These are phyloP conservation scores for Drymodes brunneopygia DNA, from an alignment of 2,113 vertebrate species.

Conservation along the genomic window DNA sequence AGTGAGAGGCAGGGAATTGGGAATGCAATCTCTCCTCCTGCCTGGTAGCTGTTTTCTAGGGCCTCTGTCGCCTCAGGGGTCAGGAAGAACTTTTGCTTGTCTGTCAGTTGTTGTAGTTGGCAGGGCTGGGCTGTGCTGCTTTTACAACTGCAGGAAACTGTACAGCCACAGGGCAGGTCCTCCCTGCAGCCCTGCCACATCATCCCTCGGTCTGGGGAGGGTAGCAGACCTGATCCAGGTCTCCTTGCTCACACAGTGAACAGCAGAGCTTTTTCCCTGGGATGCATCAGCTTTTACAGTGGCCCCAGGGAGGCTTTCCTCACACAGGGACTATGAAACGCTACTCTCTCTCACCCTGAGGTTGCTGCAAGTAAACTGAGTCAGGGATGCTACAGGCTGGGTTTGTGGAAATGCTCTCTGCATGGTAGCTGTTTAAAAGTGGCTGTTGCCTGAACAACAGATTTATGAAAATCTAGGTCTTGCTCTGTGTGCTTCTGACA, in stretches of 20 bases:
- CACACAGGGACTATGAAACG: neutral
- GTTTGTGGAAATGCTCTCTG: neutral
- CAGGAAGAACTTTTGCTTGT: neutral
- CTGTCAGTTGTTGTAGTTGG: neutral
- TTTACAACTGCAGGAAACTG: neutral
- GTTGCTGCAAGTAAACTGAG: constrained; percentile 29
- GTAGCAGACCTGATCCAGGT: neutral
- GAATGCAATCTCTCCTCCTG: neutral
- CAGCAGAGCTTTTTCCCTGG: neutral
- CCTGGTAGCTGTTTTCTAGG: neutral
- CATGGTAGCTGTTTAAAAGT: neutral
- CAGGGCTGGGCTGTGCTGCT: neutral
- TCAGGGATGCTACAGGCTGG: neutral
- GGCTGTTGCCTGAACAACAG: constrained; percentile 29
- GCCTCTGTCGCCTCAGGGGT: neutral
- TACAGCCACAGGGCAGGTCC: neutral
- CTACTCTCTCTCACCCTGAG: neutral
- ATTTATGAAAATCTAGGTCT: constrained; percentile 28
- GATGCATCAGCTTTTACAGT: neutral
- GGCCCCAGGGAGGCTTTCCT: neutral
- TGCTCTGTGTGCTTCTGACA: neutral
- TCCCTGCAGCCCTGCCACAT: neutral
- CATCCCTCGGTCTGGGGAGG: rapidly evolving
- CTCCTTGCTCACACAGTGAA: neutral
- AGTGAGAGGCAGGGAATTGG: neutral